phyloP scores from a whole-genome alignment of 1,140 invertebrate species.

The Danaus plexippus region DNA sequence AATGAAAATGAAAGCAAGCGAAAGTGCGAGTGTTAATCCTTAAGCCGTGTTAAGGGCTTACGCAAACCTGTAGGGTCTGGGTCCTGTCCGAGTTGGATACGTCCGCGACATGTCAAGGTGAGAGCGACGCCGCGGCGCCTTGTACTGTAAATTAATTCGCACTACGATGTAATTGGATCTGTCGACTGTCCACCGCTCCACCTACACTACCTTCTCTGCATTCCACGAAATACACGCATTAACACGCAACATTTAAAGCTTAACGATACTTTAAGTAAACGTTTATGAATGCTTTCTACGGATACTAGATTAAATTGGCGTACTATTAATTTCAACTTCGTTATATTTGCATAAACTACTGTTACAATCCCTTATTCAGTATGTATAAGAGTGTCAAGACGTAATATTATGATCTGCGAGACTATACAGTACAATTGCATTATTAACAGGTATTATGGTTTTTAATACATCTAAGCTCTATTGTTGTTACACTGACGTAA shows the following conservation, averaged over 20 bases:
- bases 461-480: too few relatives aligned
- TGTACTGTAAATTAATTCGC: slow-evolving; percentile 55
- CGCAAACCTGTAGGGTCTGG: slow-evolving; percentile 38
- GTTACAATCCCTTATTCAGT: too few relatives aligned
- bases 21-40: slow-evolving; percentile 31
- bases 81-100: slow-evolving; percentile 31
- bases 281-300: not conserved
- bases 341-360: too few relatives aligned
- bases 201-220: slow-evolving; percentile 37
- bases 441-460: too few relatives aligned
- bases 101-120: slow-evolving; percentile 50
- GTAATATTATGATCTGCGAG: too few relatives aligned
- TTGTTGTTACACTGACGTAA: too few relatives aligned
- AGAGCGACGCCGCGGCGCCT: slow-evolving; percentile 46
- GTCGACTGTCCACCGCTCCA: slow-evolving; percentile 25
- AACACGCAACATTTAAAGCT: slow-evolving; percentile 9
- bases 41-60: slow-evolving; percentile 30
- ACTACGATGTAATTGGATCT: slow-evolving; percentile 53
- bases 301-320: too few relatives aligned
- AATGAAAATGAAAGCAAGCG: slow-evolving; percentile 32
- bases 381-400: too few relatives aligned
- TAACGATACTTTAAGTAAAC: slow-evolving; percentile 1
- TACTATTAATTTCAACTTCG: too few relatives aligned
- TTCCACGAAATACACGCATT: slow-evolving; percentile 29
- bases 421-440: too few relatives aligned